A percentile compares a stretch with the other conserved stretches of the same genome.
Evolutionary conservation across 2,888 invertebrate species (phyloP).

Genomic region (Iselma pallidipennis): DNA sequence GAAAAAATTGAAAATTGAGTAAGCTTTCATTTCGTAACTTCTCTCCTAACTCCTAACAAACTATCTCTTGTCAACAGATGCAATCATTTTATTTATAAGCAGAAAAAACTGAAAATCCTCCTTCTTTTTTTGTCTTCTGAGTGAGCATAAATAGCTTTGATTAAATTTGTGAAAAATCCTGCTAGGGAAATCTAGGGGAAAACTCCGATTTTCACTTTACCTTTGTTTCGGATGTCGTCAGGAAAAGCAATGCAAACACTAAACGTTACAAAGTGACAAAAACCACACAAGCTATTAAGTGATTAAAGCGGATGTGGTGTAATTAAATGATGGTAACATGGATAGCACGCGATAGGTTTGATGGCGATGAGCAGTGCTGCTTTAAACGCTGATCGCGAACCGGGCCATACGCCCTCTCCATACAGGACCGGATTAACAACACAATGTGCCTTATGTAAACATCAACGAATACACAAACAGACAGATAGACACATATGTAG

Average conservation of each 20-base stretch:
- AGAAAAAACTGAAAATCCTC: too few relatives aligned
- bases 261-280: conserved; percentile 45
- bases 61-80: too few relatives aligned
- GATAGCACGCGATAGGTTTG: conserved; percentile 38
- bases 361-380: conserved; percentile 40
- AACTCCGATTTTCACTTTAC: background rate
- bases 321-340: conserved; percentile 42
- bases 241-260: conserved; percentile 34
- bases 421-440: conserved; percentile 38
- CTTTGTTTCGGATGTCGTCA: conserved; percentile 2
- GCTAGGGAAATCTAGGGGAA: too few relatives aligned
- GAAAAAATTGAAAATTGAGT: too few relatives aligned
- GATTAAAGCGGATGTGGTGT: conserved; percentile 42
- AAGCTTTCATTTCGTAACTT: too few relatives aligned
- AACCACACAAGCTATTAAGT: conserved; percentile 45
- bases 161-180: too few relatives aligned
- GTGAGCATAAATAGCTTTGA: too few relatives aligned
- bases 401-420: conserved; percentile 41
- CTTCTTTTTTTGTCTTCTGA: too few relatives aligned
- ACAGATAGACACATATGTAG: too few relatives aligned
- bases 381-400: conserved; percentile 44
- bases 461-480: background rate
- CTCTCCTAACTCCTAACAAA: too few relatives aligned
- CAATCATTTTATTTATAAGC: too few relatives aligned
- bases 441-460: conserved; percentile 5